Conservation (phyloP, 2,113 vertebrate species). For the Pungitius pungitius region DNA sequence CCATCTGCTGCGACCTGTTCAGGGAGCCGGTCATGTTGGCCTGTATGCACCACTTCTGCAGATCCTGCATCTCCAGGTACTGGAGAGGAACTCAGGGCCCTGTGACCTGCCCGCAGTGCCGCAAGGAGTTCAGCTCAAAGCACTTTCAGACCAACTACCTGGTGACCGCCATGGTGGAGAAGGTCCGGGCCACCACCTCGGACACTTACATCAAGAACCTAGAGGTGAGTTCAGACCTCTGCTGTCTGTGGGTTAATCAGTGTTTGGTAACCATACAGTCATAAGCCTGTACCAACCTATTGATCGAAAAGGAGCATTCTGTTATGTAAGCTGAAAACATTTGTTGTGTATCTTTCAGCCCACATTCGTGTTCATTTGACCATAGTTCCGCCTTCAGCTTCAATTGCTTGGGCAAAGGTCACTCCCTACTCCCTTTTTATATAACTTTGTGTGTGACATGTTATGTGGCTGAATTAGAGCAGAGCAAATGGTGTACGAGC, state of each 20-base stretch:
- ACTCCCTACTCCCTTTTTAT: conserved; percentile 34
- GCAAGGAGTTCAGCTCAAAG: conserved; percentile 76
- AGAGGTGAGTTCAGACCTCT: conserved; percentile 71
- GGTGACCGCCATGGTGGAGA: conserved; percentile 86
- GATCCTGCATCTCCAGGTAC: conserved; percentile 83
- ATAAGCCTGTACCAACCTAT: conserved; percentile 22
- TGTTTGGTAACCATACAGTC: conserved; percentile 19
- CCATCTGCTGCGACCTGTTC: conserved; percentile 89
- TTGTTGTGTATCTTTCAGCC: conserved; percentile 5
- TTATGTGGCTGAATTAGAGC: conserved; percentile 9
- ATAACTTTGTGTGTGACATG: conserved; percentile 9
- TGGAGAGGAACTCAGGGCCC: conserved; percentile 76
- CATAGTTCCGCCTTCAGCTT: conserved; percentile 1
- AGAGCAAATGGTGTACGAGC: neutral
- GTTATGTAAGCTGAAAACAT: conserved; percentile 4
- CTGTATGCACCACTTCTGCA: conserved; percentile 92
- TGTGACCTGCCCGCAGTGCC: conserved; percentile 87
- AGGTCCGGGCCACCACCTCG: conserved; percentile 78
- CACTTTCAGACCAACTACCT: conserved; percentile 85
- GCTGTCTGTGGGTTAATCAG: neutral
- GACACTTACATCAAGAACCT: conserved; percentile 62
- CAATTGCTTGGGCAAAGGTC: conserved; percentile 40
- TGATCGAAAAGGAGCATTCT: conserved; percentile 2
- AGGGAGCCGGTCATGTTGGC: conserved; percentile 86
- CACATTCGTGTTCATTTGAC: conserved; percentile 38